Evolutionary conservation across 2,113 vertebrate species (phyloP), one percentile per base, ranked within the genome.

Genomic region (Gambusia affinis): DNA sequence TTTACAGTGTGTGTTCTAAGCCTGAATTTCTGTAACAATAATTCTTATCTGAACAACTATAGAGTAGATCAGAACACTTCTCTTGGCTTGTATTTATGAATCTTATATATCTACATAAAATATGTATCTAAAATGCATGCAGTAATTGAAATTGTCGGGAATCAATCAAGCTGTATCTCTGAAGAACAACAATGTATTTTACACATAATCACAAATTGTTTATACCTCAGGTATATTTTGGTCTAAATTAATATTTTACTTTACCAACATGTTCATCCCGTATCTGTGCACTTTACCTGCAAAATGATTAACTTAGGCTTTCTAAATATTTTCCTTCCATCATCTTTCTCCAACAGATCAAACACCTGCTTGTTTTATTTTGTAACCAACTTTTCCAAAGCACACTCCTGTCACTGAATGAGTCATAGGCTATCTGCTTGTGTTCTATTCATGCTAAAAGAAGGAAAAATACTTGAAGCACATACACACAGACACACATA

Each of bases 331-430:
- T 70, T 67, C 44, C 72, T 80, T 37, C 47, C 10, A 81, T 72
- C 75, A 10, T 72, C 83, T 73, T 66, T 61, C 73, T 61, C 51
- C 30, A 62, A 67, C 72, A 57, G 54, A 67, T 67, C 66, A 72
- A 39, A 72, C 61, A 68, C 75, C 44, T 67, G 54, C 28, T 72
- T 67, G 70, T 17, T 64, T 35, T 75, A 22, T 71, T 61, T 72
- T n/a, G 28, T 22, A 70, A 83, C 62, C 47, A 80, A 85, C 86
- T 85, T 84, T 84, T 77, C 60, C 72, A 61, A 65, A 60, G 73
- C 6, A 73, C 3, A 64, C 73, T 78, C 71, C 29, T 29, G n/a
- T 68, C 27, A 74, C 47, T 80, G 76, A 84, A 86, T 85, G 79
- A 84, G 70, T 77, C 81, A 70, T 64, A 42, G 42, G 82, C 69